A percentile compares a stretch with the other conserved stretches of the same genome.
phyloP scores from a whole-genome alignment of 2,888 invertebrate species.

The Nemotelus pantherinus region DNA sequence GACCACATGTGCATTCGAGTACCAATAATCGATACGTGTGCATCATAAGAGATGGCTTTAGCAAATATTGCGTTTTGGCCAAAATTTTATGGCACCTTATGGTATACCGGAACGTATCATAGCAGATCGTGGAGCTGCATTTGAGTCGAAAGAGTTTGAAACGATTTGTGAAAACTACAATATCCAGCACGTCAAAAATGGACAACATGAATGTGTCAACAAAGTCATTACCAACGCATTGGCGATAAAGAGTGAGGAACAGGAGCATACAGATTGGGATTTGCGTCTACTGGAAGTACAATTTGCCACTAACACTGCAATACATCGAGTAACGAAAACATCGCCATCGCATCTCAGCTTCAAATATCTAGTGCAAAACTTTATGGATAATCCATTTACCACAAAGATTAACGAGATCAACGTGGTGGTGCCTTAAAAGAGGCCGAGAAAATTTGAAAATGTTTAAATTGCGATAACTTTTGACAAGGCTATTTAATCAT shows the following conservation, averaged over 20 bases:
- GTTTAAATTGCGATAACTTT: too few species aligned
- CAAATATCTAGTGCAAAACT: neutral
- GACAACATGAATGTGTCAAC: neutral
- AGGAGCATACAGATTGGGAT: slow-evolving; percentile 21
- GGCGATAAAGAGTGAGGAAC: slow-evolving; percentile 4
- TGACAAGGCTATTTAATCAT: too few species aligned
- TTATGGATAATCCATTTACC: neutral
- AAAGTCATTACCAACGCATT: neutral
- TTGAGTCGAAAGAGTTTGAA: slow-evolving; percentile 43
- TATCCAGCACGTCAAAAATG: slow-evolving; percentile 51
- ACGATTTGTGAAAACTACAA: slow-evolving; percentile 43
- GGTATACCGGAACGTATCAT: neutral
- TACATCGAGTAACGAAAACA: too few species aligned
- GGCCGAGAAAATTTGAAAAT: too few species aligned
- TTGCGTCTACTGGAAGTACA: slow-evolving; percentile 47
- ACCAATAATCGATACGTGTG: neutral
- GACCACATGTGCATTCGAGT: slow-evolving; percentile 5
- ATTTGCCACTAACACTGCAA: slow-evolving; percentile 2
- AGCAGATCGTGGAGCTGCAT: neutral
- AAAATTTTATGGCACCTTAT: neutral
- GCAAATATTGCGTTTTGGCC: neutral
- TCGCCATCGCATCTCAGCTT: neutral
- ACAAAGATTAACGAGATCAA: neutral
- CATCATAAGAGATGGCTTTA: neutral
- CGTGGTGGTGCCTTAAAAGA: neutral